Evolutionary conservation across 2,113 vertebrate species (phyloP), one percentile per base, ranked within the genome.

Genomic region (Etia nguti): DNA sequence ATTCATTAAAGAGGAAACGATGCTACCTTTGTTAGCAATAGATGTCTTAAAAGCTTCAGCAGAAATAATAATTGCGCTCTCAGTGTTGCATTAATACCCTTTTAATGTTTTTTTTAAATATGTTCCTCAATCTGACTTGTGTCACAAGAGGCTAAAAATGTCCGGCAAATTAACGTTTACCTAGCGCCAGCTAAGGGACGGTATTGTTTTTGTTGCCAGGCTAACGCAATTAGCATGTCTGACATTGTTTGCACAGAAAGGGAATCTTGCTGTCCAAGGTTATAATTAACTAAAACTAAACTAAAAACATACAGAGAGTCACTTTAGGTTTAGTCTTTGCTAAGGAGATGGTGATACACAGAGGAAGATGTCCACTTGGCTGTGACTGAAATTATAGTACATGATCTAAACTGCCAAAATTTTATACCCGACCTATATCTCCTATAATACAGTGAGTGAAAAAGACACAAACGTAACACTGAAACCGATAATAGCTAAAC

Each of bases 21-120:
- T 50, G 15, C 57, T 79, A 87, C 54, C 91, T 88, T 90, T 93
- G 92, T 93, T 92, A 93, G 89, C 83, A 38, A 54, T 55, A 70
- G 24, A 34, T 36, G 22, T 48, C 41, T 75, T 75, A 41, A 31
- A 79, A 12, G 10, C 57, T 12, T 11, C 2, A n/a, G 10, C 11
- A n/a, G 8, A 8, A 31, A 8, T 3, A n/a, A n/a, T 4, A 16
- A 59, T 52, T 10, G 1, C 1, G 12, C 3, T 5, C 1, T 41
- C 4, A 5, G 24, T 34, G 12, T 7, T 24, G 6, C 1, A 38
- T 4, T 6, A 15, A 5, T 7, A 5, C 3, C 2, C 4, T 2
- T 1, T 3, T 80, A 8, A 56, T 56, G 36, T 29, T 0, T 4
- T 18, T 34, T 38, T 11, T n/a, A 3, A 20, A 24, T 2, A 10